Base-by-base conservation (phyloP, 2,113 vertebrate genomes). In the Dendrocopos noguchii region DNA sequence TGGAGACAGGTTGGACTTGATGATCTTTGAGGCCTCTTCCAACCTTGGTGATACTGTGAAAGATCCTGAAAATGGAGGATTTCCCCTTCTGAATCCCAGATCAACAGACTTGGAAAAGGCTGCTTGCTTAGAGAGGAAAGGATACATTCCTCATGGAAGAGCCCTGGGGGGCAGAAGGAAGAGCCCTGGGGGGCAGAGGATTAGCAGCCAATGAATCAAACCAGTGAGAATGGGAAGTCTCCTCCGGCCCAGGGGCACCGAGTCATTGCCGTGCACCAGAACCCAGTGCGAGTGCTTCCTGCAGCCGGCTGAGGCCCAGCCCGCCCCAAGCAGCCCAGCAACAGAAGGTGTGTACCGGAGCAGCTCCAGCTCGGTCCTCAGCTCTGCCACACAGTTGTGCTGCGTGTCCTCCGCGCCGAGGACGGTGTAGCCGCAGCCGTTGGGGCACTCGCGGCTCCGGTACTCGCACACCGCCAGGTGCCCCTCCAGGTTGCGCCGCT, bases 351-450 rank as follows among this genome's bases (percentile, higher is more conserved):
- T 70, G 73, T 93, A 98, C 98, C 98, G 97, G n/a, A 99, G 97
- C 55, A 98, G 92, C 42, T 99, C 98, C 76, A 99, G 96, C 78
- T 99, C 98, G 0, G 98, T 98, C 52, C 98, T 98, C 2, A 99
- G 97, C 95, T 99, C 98, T 6, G 98, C 98, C 10, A 98, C 97
- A 25, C 98, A 99, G 80, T 98, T 99, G 67, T 98, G 98, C 50
- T 98, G 98, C 1, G 97, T 88, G 66, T 98, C 98, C 50, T 98
- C 98, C 1, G 93, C 89, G 9, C 97, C 97, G 75, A 98, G 96
- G 8, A 98, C 97, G 31, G 96, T 97, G 95, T 97, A 98, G 17
- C 98, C 98, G 5, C 98, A 99, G 74, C 98, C 98, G 1, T 97
- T 98, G 56, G 98, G 96, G 97, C 98, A 98, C 66, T 97, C 97